phyloP scores from a whole-genome alignment of 2,888 invertebrate genomes.

The Sminthurinus aureus region DNA sequence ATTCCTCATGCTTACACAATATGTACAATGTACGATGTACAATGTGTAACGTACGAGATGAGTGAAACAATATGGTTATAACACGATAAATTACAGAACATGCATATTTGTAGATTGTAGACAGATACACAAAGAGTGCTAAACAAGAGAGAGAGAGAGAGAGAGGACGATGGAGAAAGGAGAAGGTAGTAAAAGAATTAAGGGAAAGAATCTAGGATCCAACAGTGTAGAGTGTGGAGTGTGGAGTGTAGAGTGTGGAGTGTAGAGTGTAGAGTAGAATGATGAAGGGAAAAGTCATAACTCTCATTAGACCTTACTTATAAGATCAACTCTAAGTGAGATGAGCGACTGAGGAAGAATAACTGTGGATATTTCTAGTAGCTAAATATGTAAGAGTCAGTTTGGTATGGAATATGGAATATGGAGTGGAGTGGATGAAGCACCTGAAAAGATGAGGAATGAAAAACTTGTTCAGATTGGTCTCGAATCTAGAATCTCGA shows the following conservation, averaged over 20 bases:
- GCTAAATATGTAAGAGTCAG: too few species aligned
- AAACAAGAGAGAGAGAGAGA: background rate
- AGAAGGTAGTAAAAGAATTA: background rate
- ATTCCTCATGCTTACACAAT: too few species aligned
- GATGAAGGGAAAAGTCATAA: slow-evolving; percentile 22
- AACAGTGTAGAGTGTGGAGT: too few species aligned
- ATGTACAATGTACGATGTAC: background rate
- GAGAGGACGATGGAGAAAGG: background rate
- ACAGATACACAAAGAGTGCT: background rate
- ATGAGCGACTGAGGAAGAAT: background rate
- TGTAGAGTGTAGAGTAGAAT: background rate
- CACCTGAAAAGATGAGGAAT: slow-evolving; percentile 36
- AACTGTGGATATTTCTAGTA: too few species aligned
- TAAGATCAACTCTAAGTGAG: slow-evolving; percentile 20
- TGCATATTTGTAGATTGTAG: background rate
- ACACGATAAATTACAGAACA: background rate
- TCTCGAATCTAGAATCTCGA: background rate
- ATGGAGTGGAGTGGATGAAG: slow-evolving; percentile 11
- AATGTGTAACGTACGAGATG: too few species aligned
- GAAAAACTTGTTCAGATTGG: slow-evolving; percentile 39
- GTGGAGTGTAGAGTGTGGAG: background rate
- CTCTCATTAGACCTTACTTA: slow-evolving; percentile 34
- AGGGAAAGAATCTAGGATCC: background rate
- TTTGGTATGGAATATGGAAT: too few species aligned
- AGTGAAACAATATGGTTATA: too few species aligned